A percentile compares a stretch with the other conserved stretches of the same genome.
phyloP scores from a whole-genome alignment of 2,797 vertebrate genomes.

The Peromyscus eremicus region DNA sequence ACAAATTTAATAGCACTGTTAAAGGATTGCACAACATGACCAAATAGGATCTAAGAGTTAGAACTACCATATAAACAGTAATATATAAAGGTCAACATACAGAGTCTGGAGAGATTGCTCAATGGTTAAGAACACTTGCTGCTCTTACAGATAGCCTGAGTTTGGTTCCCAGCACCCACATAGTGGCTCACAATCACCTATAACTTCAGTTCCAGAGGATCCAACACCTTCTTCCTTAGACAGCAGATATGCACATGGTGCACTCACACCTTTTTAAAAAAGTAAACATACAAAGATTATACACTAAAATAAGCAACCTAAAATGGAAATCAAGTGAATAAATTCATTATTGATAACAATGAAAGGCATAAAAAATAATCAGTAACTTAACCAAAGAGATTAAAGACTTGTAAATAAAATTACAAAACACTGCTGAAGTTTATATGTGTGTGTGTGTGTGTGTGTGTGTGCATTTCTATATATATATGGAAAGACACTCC shows the following conservation, averaged over 20 bases:
- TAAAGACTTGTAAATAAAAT: neutral
- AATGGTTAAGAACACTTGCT: neutral
- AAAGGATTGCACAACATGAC: neutral
- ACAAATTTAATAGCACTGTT: neutral
- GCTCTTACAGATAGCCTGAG: neutral
- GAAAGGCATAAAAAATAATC: neutral
- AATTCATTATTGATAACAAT: neutral
- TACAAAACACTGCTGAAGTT: neutral
- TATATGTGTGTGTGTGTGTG: too few species aligned
- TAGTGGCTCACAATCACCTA: too few species aligned
- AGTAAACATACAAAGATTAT: slow-evolving; percentile 14
- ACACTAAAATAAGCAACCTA: neutral
- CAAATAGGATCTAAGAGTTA: neutral
- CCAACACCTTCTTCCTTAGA: neutral
- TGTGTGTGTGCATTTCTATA: neutral
- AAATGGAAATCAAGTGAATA: slow-evolving; percentile 9
- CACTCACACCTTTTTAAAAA: neutral
- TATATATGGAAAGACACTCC: neutral
- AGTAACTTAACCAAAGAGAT: neutral
- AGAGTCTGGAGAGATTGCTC: neutral
- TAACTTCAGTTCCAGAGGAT: neutral
- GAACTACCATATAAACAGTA: neutral
- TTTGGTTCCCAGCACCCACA: neutral
- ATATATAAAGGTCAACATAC: neutral
- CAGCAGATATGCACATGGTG: neutral